Evolutionary conservation across 2,888 invertebrate species (phyloP), one percentile per base, ranked within the genome.

Genomic region (Cecidostiba fungosa): DNA sequence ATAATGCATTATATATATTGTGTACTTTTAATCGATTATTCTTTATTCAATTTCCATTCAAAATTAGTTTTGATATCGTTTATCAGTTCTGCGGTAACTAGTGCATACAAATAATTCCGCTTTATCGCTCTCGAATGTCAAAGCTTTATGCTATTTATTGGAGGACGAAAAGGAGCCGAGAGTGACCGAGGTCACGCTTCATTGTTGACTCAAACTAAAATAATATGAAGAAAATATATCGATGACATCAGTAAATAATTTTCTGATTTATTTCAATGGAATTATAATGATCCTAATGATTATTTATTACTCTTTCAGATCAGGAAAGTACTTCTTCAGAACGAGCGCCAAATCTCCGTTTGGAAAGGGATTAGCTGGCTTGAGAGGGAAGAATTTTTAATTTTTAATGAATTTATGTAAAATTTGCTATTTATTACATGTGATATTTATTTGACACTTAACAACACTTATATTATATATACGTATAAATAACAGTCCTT

Each of bases 261-360:
- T n/a, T 59, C 8, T 54, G 5, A 54, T 50, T 50, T 16, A 19
- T 4, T 50, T 50, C 19, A 19, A 4, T 54, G 6, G n/a, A 54
- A 14, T 50, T 50, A 3, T n/a, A 19, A 16, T n/a, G n/a, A 5
- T n/a, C 19, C 4, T 59, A 23, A 4, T 19, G 50, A 59, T 59
- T 59, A n/a, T 59, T 59, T 8, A n/a, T 59, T 10, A 59, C n/a
- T 5, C n/a, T 59, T 59, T 59, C 76, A 88, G 88, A 62, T 39
- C 84, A 0, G 87, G 87, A 43, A 74, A 0, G 0, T 89, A 87
- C n/a, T 89, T 86, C 54, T 89, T 89, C 50, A 16, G 4, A 8
- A 89, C 89, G 0, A 84, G 87, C 59, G 14, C 54, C 0, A 12
- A 77, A 0, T 50, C 72, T 10, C 87, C 88, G 2, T 88, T 43